Evolutionary conservation across 2,797 vertebrate species (phyloP).

Genomic region (Falco columbarius): DNA sequence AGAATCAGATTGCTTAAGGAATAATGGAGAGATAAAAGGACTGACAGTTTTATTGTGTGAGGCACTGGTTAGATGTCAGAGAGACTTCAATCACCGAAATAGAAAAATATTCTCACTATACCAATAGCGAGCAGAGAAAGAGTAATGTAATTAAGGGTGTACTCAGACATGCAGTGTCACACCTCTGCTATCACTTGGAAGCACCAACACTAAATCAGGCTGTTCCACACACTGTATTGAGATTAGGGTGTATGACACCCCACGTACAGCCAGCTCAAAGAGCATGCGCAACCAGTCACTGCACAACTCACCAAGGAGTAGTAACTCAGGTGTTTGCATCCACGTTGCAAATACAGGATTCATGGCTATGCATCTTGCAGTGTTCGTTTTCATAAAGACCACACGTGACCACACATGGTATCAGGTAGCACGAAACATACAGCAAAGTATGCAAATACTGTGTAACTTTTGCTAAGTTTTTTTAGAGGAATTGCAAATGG

Average conservation of each 20-base stretch:
- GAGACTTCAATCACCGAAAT: constrained; percentile 11
- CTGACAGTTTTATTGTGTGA: background rate
- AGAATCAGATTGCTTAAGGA: constrained; percentile 53
- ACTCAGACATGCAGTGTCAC: background rate
- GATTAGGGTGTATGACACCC: background rate
- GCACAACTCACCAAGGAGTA: rapidly evolving
- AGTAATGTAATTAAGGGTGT: background rate
- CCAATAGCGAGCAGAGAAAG: background rate
- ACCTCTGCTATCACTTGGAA: background rate
- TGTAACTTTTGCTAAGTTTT: background rate
- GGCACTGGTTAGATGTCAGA: background rate
- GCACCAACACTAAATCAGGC: background rate
- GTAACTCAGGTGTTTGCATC: background rate
- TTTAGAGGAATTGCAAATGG: background rate
- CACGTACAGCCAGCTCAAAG: background rate
- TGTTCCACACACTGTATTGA: rapidly evolving
- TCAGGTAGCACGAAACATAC: background rate
- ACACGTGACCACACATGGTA: rapidly evolving
- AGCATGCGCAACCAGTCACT: background rate
- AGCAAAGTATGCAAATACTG: background rate
- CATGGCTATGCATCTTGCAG: rapidly evolving
- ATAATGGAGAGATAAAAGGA: constrained; percentile 48
- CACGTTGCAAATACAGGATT: background rate
- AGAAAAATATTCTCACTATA: constrained; percentile 6
- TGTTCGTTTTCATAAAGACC: rapidly evolving